phyloP scores from a whole-genome alignment of 2,797 vertebrate genomes.

The Crenichthys baileyi region DNA sequence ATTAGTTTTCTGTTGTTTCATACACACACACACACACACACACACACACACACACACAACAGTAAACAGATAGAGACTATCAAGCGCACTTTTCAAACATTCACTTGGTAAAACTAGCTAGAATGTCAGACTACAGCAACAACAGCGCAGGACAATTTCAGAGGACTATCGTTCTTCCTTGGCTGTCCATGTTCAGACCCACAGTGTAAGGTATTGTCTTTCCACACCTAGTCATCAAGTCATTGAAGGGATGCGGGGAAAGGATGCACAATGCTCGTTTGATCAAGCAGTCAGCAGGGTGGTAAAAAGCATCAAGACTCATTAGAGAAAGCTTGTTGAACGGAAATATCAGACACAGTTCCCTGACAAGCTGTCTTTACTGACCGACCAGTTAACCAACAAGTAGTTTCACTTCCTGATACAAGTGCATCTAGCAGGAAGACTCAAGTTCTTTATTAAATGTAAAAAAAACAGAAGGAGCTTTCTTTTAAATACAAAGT shows the following conservation, averaged over 20 bases:
- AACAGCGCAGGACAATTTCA: constrained; percentile 44
- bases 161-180: constrained; percentile 48
- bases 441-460: constrained; percentile 31
- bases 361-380: neutral
- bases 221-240: constrained; percentile 34
- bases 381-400: neutral
- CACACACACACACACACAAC: constrained; percentile 35
- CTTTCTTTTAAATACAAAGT: constrained; percentile 58
- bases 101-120: constrained; percentile 63
- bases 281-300: constrained; percentile 13
- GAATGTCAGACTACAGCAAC: constrained; percentile 47
- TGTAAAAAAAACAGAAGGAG: neutral
- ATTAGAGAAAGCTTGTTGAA: constrained; percentile 5
- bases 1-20: constrained; percentile 64
- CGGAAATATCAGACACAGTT: neutral
- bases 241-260: constrained; percentile 22
- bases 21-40: constrained; percentile 3
- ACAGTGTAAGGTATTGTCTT: constrained; percentile 57
- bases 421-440: constrained; percentile 18
- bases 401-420: constrained; percentile 13
- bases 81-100: constrained; percentile 62
- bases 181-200: constrained; percentile 53
- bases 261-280: constrained; percentile 23
- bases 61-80: constrained; percentile 43
- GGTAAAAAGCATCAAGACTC: neutral